Conservation (phyloP, 2,113 vertebrate species). For the Ornithorhynchus anatinus region DNA sequence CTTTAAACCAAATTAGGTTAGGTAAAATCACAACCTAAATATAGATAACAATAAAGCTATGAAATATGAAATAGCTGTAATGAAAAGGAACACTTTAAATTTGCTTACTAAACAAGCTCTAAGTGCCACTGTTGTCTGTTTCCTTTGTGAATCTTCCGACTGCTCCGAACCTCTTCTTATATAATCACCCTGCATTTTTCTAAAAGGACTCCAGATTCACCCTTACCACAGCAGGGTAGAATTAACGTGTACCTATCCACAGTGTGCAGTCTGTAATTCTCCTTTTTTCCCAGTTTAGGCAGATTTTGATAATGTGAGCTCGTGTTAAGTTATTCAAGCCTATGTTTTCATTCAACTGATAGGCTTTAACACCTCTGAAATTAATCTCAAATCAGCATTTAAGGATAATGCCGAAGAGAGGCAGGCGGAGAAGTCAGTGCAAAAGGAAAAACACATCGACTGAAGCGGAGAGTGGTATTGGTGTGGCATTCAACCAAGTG, state of each 20-base stretch:
- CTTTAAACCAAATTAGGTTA: constrained; percentile 8
- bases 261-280: constrained; percentile 23
- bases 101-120: neutral
- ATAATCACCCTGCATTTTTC: neutral
- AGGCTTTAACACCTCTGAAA: constrained; percentile 30
- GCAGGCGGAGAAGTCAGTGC: neutral
- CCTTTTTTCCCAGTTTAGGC: constrained; percentile 17
- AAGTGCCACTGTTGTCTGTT: neutral
- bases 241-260: constrained; percentile 37
- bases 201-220: constrained; percentile 8
- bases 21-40: constrained; percentile 1
- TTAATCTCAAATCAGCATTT: constrained; percentile 35
- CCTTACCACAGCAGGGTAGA: neutral
- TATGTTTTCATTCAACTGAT: constrained; percentile 38
- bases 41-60: neutral
- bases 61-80: neutral
- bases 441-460: neutral
- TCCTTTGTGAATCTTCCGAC: neutral
- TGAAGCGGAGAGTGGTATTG: neutral
- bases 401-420: constrained; percentile 6
- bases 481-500: neutral
- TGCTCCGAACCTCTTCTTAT: neutral
- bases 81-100: neutral
- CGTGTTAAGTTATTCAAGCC: constrained; percentile 36
- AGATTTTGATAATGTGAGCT: constrained; percentile 30